Conservation (phyloP, 1,140 invertebrate species). For the Lutraria rhynchaena region DNA sequence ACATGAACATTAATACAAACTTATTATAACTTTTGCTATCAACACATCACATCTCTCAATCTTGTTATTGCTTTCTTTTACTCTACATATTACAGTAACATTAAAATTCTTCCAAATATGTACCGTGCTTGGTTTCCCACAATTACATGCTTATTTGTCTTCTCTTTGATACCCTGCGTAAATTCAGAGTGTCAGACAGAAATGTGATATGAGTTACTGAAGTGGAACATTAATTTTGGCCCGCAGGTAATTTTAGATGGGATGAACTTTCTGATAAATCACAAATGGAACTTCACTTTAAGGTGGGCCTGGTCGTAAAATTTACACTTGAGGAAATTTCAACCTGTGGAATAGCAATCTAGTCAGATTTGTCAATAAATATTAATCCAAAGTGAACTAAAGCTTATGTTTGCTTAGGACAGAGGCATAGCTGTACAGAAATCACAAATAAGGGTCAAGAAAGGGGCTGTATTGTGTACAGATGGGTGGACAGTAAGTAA, state of each 20-base stretch:
- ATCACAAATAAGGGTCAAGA: too few relatives aligned
- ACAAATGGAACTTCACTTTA: conserved; percentile 16
- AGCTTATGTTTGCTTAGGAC: too few relatives aligned
- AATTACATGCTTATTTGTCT: not conserved
- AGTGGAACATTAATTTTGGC: conserved; percentile 24
- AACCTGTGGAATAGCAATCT: conserved; percentile 2
- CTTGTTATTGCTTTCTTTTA: too few relatives aligned
- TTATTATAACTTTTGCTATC: too few relatives aligned
- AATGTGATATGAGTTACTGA: conserved; percentile 17
- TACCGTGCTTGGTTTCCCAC: conserved; percentile 9
- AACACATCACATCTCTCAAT: too few relatives aligned
- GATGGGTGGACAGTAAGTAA: too few relatives aligned
- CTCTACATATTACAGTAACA: not conserved
- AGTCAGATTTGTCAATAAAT: conserved; percentile 27
- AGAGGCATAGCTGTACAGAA: too few relatives aligned
- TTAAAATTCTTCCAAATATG: conserved; percentile 18
- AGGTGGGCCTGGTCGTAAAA: conserved; percentile 36
- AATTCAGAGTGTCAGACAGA: conserved; percentile 9
- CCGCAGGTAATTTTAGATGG: conserved; percentile 33
- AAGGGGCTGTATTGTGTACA: too few relatives aligned
- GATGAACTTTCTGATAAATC: conserved; percentile 45
- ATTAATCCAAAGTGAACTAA: not conserved
- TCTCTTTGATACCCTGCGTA: not conserved
- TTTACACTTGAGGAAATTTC: conserved; percentile 52
- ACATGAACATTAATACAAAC: too few relatives aligned